Percentiles rank a stretch among this genome's conserved stretches.
These are phyloP conservation scores for Himalopsyche tibetana DNA, from an alignment of 2,888 invertebrate species.

Conservation along the genomic window DNA sequence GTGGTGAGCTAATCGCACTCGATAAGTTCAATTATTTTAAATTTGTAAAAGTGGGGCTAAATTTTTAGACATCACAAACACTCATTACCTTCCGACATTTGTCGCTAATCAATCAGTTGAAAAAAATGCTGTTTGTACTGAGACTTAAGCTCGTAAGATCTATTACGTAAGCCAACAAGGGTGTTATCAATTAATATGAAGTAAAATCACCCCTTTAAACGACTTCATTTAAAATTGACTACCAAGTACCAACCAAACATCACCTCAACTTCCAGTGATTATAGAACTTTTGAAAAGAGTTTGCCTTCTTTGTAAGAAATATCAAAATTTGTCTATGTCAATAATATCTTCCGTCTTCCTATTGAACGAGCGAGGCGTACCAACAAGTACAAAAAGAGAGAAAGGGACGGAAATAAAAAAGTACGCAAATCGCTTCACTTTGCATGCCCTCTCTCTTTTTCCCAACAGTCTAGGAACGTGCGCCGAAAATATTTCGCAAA, in stretches of 20 bases:
- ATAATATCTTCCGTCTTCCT: neutral
- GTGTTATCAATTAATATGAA: too few relatives aligned
- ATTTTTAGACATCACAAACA: too few relatives aligned
- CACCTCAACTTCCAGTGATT: neutral
- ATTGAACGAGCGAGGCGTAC: neutral
- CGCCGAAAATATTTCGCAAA: neutral
- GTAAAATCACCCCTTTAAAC: too few relatives aligned
- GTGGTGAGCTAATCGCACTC: too few relatives aligned
- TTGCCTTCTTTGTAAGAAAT: neutral
- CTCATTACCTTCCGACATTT: too few relatives aligned
- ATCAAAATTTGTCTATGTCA: constrained; percentile 41
- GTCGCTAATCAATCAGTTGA: too few relatives aligned
- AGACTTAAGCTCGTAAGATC: too few relatives aligned
- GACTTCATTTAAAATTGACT: too few relatives aligned
- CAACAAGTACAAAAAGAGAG: constrained; percentile 25
- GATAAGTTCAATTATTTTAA: too few relatives aligned
- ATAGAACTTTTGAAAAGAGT: neutral
- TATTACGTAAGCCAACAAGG: too few relatives aligned
- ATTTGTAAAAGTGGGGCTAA: too few relatives aligned
- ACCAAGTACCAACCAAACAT: neutral
- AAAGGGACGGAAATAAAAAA: constrained; percentile 17
- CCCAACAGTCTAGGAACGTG: neutral
- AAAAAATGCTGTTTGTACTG: too few relatives aligned
- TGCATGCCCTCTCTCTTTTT: constrained; percentile 7
- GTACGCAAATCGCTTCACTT: constrained; percentile 23